A percentile compares a stretch with the other conserved stretches of the same genome.
These are phyloP conservation scores for Cryptomyrus ogoouensis DNA, from an alignment of 2,113 vertebrate genomes.

Conservation along the genomic window DNA sequence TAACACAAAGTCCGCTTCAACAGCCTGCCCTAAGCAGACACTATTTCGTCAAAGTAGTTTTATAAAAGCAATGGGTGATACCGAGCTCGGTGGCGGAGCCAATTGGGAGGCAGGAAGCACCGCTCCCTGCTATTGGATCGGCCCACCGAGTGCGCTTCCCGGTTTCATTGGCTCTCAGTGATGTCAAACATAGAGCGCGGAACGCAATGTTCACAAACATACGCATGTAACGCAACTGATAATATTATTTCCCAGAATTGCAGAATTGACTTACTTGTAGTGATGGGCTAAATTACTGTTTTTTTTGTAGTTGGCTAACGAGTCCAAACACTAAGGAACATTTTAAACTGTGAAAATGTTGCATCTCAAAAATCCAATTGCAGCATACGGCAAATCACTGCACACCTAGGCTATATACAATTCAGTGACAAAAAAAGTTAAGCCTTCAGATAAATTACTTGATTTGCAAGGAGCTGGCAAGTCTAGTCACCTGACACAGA, in stretches of 20 bases:
- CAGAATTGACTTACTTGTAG: neutral
- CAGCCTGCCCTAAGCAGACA: neutral
- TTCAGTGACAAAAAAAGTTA: too few relatives aligned
- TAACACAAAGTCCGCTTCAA: neutral
- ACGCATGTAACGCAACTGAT: neutral
- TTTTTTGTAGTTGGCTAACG: neutral
- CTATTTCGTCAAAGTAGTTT: neutral
- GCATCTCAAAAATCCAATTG: neutral
- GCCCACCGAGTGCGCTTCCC: neutral
- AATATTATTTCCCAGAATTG: neutral
- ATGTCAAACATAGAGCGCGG: neutral
- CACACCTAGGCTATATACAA: neutral
- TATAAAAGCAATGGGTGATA: neutral
- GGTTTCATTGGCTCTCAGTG: neutral
- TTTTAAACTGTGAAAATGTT: neutral
- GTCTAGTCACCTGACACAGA: too few relatives aligned
- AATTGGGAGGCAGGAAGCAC: neutral
- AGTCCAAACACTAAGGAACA: neutral
- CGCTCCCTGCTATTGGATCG: neutral
- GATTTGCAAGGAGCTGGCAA: too few relatives aligned
- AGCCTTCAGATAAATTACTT: too few relatives aligned
- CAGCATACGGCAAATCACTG: neutral
- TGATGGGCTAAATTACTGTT: neutral
- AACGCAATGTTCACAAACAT: neutral
- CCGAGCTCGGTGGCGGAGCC: neutral